Evolutionary conservation across 2,888 invertebrate species (phyloP).

Genomic region (Ctenicera cuprea): DNA sequence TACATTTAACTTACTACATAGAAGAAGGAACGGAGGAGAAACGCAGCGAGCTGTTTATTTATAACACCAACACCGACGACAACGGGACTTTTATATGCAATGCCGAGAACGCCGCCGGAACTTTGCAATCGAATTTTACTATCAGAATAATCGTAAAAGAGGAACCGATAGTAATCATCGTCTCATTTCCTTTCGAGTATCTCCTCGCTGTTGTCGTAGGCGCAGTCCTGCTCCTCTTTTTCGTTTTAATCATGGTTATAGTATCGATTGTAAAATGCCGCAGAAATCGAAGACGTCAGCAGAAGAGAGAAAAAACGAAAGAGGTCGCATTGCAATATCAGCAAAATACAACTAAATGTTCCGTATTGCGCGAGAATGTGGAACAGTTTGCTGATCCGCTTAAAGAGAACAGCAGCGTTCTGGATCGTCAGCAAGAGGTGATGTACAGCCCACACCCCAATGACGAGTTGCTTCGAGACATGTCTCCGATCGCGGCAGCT

Average conservation of each 20-base stretch:
- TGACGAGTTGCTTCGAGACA: slow-evolving; percentile 61
- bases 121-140: slow-evolving; percentile 87
- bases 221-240: slow-evolving; percentile 79
- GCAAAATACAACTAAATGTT: slow-evolving; percentile 58
- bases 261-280: slow-evolving; percentile 77
- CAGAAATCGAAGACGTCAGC: slow-evolving; percentile 65
- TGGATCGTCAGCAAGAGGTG: slow-evolving; percentile 52
- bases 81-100: slow-evolving; percentile 91
- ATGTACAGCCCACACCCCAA: slow-evolving; percentile 55
- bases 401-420: slow-evolving; percentile 65
- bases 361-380: slow-evolving; percentile 58
- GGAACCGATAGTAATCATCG: slow-evolving; percentile 74
- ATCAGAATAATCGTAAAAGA: slow-evolving; percentile 85
- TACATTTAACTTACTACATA: slow-evolving; percentile 82
- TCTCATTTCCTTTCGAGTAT: slow-evolving; percentile 80
- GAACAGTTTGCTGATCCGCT: slow-evolving; percentile 59
- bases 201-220: slow-evolving; percentile 82
- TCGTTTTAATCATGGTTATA: slow-evolving; percentile 80
- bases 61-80: slow-evolving; percentile 85
- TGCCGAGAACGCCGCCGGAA: slow-evolving; percentile 91
- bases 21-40: slow-evolving; percentile 84
- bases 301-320: slow-evolving; percentile 75
- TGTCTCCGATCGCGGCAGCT: slow-evolving; percentile 65
- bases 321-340: slow-evolving; percentile 77
- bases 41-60: slow-evolving; percentile 86